Conservation (phyloP, 2,797 vertebrate genomes). For the Eupleurogrammus muticus region DNA sequence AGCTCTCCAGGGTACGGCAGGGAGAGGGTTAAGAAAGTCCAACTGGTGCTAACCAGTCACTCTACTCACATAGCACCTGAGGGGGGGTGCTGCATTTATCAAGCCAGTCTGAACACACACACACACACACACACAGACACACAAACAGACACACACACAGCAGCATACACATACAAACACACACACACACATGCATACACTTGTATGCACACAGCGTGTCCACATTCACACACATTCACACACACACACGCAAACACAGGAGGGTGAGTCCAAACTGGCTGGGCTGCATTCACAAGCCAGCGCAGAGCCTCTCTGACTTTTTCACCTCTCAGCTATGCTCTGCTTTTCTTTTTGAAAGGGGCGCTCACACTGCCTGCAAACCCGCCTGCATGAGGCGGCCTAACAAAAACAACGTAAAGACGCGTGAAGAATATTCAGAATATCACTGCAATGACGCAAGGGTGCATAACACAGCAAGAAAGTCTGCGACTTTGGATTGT, state of each 20-base stretch:
- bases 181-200: conserved; percentile 42
- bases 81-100: conserved; percentile 85
- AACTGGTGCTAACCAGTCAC: conserved; percentile 84
- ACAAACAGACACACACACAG: conserved; percentile 44
- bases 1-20: conserved; percentile 66
- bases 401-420: conserved; percentile 70
- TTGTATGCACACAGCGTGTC: conserved; percentile 35
- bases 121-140: conserved; percentile 48
- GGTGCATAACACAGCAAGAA: conserved; percentile 71
- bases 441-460: conserved; percentile 75
- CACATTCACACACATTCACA: conserved; percentile 32
- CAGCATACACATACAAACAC: conserved; percentile 34
- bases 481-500: conserved; percentile 73
- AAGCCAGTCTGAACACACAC: conserved; percentile 75
- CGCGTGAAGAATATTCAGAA: conserved; percentile 68
- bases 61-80: conserved; percentile 83
- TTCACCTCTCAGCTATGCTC: conserved; percentile 82
- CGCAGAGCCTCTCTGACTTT: conserved; percentile 73
- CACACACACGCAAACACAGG: conserved; percentile 57
- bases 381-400: conserved; percentile 57
- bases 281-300: conserved; percentile 83
- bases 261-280: conserved; percentile 82
- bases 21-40: conserved; percentile 85
- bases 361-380: conserved; percentile 61
- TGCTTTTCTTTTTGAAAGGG: conserved; percentile 75